phyloP scores from a whole-genome alignment of 1,140 invertebrate genomes.

The Brachionus angularis region DNA sequence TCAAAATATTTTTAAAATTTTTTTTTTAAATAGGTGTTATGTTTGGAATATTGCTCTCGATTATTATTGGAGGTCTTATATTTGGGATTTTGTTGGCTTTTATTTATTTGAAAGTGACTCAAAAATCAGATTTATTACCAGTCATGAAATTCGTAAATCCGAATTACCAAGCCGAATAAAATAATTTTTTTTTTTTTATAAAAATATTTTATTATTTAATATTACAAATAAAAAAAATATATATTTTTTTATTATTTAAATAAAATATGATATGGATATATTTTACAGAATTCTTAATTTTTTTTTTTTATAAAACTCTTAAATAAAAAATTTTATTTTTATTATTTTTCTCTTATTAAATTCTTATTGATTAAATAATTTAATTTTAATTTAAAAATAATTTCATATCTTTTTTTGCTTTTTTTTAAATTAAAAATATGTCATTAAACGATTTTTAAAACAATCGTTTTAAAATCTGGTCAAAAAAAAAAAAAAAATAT shows the following conservation, averaged over 20 bases:
- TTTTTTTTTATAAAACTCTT: too few species aligned
- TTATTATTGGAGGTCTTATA: conserved; percentile 7
- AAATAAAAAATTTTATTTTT: background rate
- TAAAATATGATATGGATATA: too few species aligned
- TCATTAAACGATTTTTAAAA: too few species aligned
- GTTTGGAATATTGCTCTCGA: background rate
- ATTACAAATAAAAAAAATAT: too few species aligned
- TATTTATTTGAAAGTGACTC: conserved; percentile 18
- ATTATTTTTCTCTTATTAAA: background rate
- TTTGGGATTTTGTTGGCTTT: conserved; percentile 9
- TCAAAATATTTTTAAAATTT: too few species aligned
- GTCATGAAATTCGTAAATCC: conserved; percentile 42
- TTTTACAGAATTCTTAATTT: too few species aligned
- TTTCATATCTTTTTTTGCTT: too few species aligned
- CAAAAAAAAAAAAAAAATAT: conserved; percentile 42
- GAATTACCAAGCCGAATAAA: conserved; percentile 10
- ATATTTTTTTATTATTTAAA: too few species aligned
- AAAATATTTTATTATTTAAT: background rate
- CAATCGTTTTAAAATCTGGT: too few species aligned
- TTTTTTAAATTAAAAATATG: too few species aligned
- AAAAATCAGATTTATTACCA: conserved; percentile 11
- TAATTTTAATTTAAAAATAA: too few species aligned
- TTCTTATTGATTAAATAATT: background rate
- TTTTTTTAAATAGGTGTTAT: background rate
- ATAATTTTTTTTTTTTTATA: background rate